Conservation (phyloP, 92 coral and sea anemone species). For the Zoanthus sansibaricus region DNA sequence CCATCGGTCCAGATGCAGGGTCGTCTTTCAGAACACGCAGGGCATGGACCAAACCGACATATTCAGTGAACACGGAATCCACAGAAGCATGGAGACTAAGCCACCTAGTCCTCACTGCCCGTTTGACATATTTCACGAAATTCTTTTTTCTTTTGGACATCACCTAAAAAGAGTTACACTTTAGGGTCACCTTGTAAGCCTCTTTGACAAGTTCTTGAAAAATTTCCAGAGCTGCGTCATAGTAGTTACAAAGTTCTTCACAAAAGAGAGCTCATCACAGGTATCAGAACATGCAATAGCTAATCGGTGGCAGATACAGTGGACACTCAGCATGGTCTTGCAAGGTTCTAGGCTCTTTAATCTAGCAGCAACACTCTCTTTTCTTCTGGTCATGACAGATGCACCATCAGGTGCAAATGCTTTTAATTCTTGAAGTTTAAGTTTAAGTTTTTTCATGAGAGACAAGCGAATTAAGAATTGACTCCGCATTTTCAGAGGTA, state of each 20-base stretch:
- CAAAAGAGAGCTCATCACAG: not conserved
- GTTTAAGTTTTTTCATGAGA: not conserved
- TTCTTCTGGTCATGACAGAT: not conserved
- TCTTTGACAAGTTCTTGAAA: not conserved
- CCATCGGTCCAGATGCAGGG: too few relatives aligned
- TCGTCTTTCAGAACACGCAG: too few relatives aligned
- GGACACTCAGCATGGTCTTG: not conserved
- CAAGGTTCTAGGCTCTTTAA: not conserved
- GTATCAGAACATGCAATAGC: not conserved
- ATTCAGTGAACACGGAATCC: too few relatives aligned
- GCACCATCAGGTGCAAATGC: not conserved
- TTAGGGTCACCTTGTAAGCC: not conserved
- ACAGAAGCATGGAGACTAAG: too few relatives aligned
- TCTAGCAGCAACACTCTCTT: not conserved
- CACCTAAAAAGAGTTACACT: too few relatives aligned
- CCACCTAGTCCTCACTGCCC: too few relatives aligned
- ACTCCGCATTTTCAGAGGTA: not conserved
- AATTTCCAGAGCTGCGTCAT: not conserved
- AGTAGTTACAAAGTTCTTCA: not conserved
- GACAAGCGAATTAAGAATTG: not conserved
- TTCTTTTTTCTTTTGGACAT: not conserved
- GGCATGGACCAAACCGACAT: too few relatives aligned
- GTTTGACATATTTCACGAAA: not conserved
- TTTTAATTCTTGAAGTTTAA: too few relatives aligned
- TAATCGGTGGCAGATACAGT: constrained; percentile 4